phyloP scores from a whole-genome alignment of 1,140 invertebrate species.

The Lepidurus couesii region DNA sequence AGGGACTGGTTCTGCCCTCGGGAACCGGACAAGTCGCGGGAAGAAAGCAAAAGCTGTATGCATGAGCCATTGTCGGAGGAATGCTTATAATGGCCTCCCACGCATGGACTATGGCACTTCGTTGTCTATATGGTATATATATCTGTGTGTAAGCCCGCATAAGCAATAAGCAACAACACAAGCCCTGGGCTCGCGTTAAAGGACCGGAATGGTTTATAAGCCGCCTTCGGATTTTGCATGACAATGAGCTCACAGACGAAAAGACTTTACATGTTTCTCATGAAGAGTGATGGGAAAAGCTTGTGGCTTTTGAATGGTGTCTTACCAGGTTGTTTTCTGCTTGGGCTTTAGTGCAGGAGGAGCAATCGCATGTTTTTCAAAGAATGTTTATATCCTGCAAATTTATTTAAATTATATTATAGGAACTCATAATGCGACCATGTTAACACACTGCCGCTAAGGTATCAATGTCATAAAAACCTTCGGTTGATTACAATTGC shows the following conservation, averaged over 20 bases:
- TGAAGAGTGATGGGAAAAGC: constrained; percentile 3
- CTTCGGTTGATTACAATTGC: no score
- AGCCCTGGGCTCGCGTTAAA: background rate
- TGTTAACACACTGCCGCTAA: background rate
- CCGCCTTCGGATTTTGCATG: constrained; percentile 5
- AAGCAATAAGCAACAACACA: background rate
- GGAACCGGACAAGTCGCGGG: background rate
- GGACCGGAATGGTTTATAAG: background rate
- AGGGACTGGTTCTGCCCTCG: constrained; percentile 13
- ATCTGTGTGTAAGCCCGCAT: background rate
- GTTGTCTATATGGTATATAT: background rate
- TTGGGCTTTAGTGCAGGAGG: background rate
- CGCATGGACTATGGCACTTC: constrained; percentile 3
- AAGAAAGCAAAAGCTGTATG: constrained; percentile 8
- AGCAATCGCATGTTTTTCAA: background rate
- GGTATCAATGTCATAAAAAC: background rate
- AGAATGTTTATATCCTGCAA: background rate
- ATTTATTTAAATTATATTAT: background rate
- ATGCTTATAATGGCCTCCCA: constrained; percentile 5
- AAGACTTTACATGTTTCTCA: constrained; percentile 14
- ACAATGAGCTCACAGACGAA: constrained; percentile 10
- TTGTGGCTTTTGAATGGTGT: background rate
- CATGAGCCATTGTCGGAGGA: constrained; percentile 8
- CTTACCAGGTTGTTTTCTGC: background rate
- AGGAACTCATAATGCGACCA: background rate